phyloP scores from a whole-genome alignment of 1,140 invertebrate genomes.

The Drosophila quadrilineata region DNA sequence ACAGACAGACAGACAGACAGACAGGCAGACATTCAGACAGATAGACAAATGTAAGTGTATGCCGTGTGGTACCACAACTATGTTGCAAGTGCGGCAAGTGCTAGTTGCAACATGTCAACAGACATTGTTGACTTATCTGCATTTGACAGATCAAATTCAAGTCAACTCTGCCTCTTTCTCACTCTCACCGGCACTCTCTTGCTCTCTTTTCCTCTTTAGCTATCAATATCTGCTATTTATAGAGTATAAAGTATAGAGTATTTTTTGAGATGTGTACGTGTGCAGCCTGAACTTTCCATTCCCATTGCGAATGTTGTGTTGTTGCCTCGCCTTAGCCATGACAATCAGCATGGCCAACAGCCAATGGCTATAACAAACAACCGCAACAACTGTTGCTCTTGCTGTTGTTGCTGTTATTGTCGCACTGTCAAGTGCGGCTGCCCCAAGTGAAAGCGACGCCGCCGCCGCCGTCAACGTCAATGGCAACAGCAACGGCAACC shows the following conservation, averaged over 20 bases:
- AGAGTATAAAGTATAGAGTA: no score
- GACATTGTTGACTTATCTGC: no score
- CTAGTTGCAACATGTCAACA: no score
- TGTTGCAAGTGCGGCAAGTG: constrained; percentile 6
- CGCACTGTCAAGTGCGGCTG: constrained; percentile 71
- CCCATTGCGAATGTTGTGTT: constrained; percentile 10
- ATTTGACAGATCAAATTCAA: background rate
- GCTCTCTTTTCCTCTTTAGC: no score
- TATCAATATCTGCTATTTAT: background rate
- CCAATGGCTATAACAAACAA: constrained; percentile 69
- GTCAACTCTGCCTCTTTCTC: background rate
- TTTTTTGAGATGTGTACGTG: constrained; percentile 7
- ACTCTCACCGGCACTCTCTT: no score
- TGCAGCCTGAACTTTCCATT: constrained; percentile 26
- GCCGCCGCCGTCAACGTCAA: no score
- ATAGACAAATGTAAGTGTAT: constrained; percentile 28
- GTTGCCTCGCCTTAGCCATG: constrained; percentile 57
- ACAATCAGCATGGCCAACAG: constrained; percentile 73
- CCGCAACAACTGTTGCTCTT: constrained; percentile 66
- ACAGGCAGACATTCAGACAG: no score
- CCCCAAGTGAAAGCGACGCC: constrained; percentile 62
- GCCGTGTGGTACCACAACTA: background rate
- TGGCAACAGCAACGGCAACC: constrained; percentile 14
- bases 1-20: no score
- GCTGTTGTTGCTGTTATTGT: constrained; percentile 49